These are phyloP conservation scores for Larimichthys polyactis DNA, from an alignment of 2,113 vertebrate species.

Conservation along the genomic window DNA sequence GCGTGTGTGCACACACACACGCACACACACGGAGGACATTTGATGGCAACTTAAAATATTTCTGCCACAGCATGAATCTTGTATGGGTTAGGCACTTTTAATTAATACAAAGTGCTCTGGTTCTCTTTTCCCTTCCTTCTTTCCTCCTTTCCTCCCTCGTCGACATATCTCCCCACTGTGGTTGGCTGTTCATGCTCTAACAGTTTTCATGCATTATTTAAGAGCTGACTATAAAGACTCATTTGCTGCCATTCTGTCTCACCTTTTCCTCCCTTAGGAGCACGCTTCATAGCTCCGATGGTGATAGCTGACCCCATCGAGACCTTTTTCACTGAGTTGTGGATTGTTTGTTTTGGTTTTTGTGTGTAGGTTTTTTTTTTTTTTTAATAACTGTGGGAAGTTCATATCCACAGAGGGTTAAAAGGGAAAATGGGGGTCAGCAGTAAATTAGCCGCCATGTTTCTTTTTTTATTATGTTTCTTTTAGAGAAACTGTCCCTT, in stretches of 20 bases:
- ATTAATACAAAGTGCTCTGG: conserved; percentile 80
- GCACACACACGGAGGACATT: not conserved
- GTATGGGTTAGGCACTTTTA: conserved; percentile 75
- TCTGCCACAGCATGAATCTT: conserved; percentile 65
- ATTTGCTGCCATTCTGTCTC: conserved; percentile 74
- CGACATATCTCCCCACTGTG: conserved; percentile 62
- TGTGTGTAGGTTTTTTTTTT: not conserved
- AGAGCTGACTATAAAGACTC: conserved; percentile 71
- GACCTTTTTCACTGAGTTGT: conserved; percentile 28
- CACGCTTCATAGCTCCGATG: conserved; percentile 48
- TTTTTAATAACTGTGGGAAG: not conserved
- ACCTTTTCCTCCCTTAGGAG: conserved; percentile 64
- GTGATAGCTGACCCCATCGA: conserved; percentile 59
- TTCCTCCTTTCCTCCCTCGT: conserved; percentile 23
- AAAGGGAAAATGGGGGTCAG: conserved; percentile 17
- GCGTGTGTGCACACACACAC: not conserved
- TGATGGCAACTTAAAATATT: conserved; percentile 47
- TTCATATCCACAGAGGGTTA: conserved; percentile 1
- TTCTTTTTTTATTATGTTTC: conserved; percentile 24
- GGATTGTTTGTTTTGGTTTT: conserved; percentile 48
- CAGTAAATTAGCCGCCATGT: conserved; percentile 29
- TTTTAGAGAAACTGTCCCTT: not conserved
- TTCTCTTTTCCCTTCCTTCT: conserved; percentile 40
- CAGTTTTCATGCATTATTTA: conserved; percentile 84
- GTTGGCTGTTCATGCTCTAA: conserved; percentile 72